phyloP scores from a whole-genome alignment of 2,797 vertebrate genomes.

The Cuculus canorus region DNA sequence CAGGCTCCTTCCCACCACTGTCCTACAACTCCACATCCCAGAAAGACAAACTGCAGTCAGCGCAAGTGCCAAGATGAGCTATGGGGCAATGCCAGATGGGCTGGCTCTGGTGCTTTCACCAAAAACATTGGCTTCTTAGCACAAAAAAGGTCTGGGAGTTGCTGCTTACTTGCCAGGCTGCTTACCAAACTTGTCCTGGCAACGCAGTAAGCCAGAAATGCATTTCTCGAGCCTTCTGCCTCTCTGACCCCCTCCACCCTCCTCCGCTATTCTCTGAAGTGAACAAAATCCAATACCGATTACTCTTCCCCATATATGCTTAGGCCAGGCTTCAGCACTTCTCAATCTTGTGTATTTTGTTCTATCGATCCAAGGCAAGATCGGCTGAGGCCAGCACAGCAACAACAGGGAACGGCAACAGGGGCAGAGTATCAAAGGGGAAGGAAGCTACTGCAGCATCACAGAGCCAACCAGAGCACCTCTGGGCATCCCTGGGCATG shows the following conservation, averaged over 20 bases:
- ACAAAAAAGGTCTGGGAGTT: neutral
- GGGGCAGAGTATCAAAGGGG: neutral
- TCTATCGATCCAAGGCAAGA: slow-evolving; percentile 43
- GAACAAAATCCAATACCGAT: slow-evolving; percentile 10
- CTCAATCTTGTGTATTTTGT: neutral
- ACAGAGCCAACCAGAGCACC: neutral
- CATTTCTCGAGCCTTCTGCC: neutral
- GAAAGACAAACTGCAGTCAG: neutral
- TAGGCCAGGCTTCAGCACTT: neutral
- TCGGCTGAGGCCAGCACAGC: neutral
- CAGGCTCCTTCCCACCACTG: neutral
- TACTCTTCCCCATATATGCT: neutral
- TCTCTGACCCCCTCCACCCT: neutral
- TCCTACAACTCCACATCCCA: neutral
- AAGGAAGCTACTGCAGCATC: slow-evolving; percentile 11
- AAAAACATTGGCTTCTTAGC: neutral
- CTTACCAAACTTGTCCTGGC: neutral
- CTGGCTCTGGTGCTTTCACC: neutral
- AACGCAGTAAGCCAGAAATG: neutral
- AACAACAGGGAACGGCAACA: neutral
- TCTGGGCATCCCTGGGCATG: neutral
- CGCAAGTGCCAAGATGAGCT: neutral
- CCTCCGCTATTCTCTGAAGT: neutral
- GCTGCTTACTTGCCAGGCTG: neutral
- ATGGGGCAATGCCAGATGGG: neutral